phyloP scores from a whole-genome alignment of 2,888 invertebrate species.

The Sabellastarte sp. region DNA sequence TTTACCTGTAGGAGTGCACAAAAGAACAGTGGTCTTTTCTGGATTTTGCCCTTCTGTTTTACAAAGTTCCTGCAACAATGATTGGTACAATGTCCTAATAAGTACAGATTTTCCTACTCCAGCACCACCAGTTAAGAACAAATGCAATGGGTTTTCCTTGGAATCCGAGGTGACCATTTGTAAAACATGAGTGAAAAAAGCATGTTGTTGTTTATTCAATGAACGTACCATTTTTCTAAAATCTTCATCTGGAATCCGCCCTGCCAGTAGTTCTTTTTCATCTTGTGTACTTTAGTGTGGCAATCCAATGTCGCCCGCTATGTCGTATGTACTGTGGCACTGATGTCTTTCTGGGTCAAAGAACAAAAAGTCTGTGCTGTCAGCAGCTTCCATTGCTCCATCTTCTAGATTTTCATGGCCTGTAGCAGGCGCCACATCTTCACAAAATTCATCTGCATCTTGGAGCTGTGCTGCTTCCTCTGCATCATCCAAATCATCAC shows the following conservation, averaged over 20 bases:
- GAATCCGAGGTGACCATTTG: conserved; percentile 7
- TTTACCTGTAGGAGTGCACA: not conserved
- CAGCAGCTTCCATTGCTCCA: not conserved
- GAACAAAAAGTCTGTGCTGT: not conserved
- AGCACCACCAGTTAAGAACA: conserved; percentile 32
- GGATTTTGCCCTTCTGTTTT: not conserved
- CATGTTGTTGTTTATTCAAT: not conserved
- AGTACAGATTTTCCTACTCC: conserved; percentile 34
- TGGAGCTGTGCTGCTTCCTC: not conserved
- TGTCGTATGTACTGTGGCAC: not conserved
- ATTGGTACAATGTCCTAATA: conserved; percentile 27
- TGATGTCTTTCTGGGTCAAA: not conserved
- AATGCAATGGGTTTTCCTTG: conserved; percentile 5
- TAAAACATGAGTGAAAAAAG: not conserved
- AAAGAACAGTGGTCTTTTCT: not conserved
- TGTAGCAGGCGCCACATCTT: not conserved
- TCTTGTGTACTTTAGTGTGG: not conserved
- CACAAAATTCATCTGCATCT: not conserved
- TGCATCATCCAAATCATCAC: not conserved
- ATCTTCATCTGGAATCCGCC: not conserved
- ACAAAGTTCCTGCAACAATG: conserved; percentile 7
- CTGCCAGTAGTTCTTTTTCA: not conserved
- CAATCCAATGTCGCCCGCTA: conserved; percentile 1
- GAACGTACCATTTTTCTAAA: not conserved
- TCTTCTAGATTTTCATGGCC: not conserved